A percentile compares a stretch with the other conserved stretches of the same genome.
phyloP scores from a whole-genome alignment of 2,888 invertebrate species.

The Drosophila lacicola region DNA sequence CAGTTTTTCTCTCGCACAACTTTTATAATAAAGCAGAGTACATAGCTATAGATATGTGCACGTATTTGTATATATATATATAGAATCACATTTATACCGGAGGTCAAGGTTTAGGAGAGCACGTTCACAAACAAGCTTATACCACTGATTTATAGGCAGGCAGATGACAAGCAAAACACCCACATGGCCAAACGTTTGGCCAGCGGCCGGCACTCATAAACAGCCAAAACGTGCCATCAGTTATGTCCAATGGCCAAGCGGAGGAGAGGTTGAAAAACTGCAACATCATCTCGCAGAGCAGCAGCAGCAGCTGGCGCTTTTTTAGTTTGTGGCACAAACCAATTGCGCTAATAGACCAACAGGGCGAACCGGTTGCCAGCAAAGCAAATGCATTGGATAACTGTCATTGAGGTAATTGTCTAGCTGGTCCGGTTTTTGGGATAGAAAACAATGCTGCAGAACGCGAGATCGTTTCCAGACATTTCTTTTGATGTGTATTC shows the following conservation, averaged over 20 bases:
- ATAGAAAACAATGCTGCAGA: slow-evolving; percentile 2
- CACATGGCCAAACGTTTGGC: slow-evolving; percentile 35
- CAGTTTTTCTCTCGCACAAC: neutral
- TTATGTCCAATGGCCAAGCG: slow-evolving; percentile 35
- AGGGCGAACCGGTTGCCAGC: slow-evolving; percentile 42
- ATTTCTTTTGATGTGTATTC: neutral
- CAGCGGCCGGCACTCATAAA: slow-evolving; percentile 19
- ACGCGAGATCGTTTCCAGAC: neutral
- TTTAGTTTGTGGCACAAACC: slow-evolving; percentile 69
- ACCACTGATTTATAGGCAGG: slow-evolving; percentile 42
- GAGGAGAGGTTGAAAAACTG: slow-evolving; percentile 40
- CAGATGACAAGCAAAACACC: slow-evolving; percentile 38
- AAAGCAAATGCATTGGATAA: slow-evolving; percentile 34
- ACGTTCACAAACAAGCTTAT: slow-evolving; percentile 36
- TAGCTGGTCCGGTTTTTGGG: slow-evolving; percentile 5
- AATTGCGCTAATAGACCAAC: slow-evolving; percentile 68
- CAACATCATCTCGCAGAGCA: slow-evolving; percentile 39
- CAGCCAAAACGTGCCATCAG: slow-evolving; percentile 42
- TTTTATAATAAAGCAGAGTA: neutral
- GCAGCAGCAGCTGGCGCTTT: slow-evolving; percentile 19
- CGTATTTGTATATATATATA: slow-evolving; percentile 3
- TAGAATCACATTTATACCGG: slow-evolving; percentile 20
- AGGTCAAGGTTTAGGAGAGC: slow-evolving; percentile 50
- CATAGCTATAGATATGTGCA: neutral
- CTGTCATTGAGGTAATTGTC: slow-evolving; percentile 35